These are phyloP conservation scores for Mythimna ferrago DNA, from an alignment of 2,888 invertebrate genomes.

Conservation along the genomic window DNA sequence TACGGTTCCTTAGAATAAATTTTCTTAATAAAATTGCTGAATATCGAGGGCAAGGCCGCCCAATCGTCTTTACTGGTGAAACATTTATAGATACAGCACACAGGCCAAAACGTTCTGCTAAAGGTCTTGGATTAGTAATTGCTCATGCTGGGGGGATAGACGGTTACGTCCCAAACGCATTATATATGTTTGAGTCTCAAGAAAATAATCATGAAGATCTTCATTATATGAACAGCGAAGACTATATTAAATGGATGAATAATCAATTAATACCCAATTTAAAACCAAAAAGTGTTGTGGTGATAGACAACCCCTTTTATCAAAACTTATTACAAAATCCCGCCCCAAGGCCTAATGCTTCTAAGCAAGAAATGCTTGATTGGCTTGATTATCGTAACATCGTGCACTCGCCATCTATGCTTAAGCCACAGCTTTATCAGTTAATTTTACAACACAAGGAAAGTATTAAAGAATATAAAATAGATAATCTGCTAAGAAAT, in stretches of 20 bases:
- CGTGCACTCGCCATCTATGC: constrained; percentile 32
- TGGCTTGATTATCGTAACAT: constrained; percentile 38
- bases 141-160: constrained; percentile 31
- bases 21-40: constrained; percentile 34
- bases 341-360: constrained; percentile 15
- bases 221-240: constrained; percentile 14
- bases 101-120: constrained; percentile 3
- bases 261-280: constrained; percentile 33
- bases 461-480: constrained; percentile 28
- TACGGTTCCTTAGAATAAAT: constrained; percentile 29
- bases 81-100: constrained; percentile 16
- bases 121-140: constrained; percentile 26
- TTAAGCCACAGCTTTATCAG: constrained; percentile 45
- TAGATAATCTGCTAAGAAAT: constrained; percentile 20
- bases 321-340: constrained; percentile 34
- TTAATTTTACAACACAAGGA: constrained; percentile 30
- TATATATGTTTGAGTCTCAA: constrained; percentile 24
- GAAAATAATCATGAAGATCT: neutral
- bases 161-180: constrained; percentile 34
- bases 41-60: constrained; percentile 34
- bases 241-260: constrained; percentile 32
- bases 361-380: constrained; percentile 39
- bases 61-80: constrained; percentile 38
- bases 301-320: constrained; percentile 32
- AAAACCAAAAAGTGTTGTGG: constrained; percentile 35